phyloP scores from a whole-genome alignment of 2,888 invertebrate genomes.

The Heliconius ismenius region DNA sequence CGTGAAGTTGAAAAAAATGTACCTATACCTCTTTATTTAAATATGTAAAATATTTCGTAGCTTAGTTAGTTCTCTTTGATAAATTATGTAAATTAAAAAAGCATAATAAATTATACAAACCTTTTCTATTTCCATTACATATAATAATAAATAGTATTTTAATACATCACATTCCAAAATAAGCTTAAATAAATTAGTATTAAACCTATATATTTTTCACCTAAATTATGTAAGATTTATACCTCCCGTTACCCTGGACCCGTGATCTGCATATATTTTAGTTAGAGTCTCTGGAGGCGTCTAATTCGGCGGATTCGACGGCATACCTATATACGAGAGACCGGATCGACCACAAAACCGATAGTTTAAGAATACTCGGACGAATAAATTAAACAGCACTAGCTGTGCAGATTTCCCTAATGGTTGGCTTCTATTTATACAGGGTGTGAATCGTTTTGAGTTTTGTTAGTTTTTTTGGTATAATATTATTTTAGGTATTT shows the following conservation, averaged over 20 bases:
- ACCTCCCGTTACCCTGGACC: slow-evolving; percentile 13
- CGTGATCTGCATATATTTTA: slow-evolving; percentile 40
- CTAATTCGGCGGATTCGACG: slow-evolving; percentile 48
- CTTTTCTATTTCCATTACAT: neutral
- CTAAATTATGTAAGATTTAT: slow-evolving; percentile 26
- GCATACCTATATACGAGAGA: slow-evolving; percentile 69
- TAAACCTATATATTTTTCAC: slow-evolving; percentile 10
- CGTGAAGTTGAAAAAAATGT: too few relatives aligned
- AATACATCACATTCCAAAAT: neutral
- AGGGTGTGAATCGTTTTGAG: slow-evolving; percentile 5
- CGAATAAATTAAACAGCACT: slow-evolving; percentile 78
- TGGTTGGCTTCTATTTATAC: slow-evolving; percentile 58
- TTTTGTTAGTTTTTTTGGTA: neutral
- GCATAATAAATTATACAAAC: neutral
- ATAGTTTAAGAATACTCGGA: slow-evolving; percentile 82
- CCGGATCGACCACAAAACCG: slow-evolving; percentile 74
- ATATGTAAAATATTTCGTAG: too few relatives aligned
- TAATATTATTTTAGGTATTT: neutral
- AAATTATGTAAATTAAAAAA: neutral
- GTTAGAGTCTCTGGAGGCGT: slow-evolving; percentile 46
- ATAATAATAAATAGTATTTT: neutral
- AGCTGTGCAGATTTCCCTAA: slow-evolving; percentile 80
- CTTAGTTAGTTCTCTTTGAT: too few relatives aligned
- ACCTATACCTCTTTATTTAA: too few relatives aligned
- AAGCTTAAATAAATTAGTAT: neutral